These are phyloP conservation scores for Leptinotarsa tumamoca DNA, from an alignment of 2,888 invertebrate genomes.

Conservation along the genomic window DNA sequence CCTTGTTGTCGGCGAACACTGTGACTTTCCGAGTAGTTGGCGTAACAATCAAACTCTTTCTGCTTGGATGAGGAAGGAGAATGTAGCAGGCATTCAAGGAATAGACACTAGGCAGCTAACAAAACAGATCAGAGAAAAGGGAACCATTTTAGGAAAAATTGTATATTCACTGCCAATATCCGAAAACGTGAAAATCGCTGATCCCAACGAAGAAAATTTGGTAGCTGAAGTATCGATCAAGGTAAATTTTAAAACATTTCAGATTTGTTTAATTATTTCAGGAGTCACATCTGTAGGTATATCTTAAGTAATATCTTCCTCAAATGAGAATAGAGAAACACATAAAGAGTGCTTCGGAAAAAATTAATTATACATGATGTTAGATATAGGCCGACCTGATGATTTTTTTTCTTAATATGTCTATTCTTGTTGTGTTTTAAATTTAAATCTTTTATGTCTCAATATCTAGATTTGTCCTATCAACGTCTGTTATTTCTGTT, in stretches of 20 bases:
- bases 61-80: slow-evolving; percentile 83
- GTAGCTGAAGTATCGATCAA: slow-evolving; percentile 91
- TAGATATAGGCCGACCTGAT: too few relatives aligned
- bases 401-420: too few relatives aligned
- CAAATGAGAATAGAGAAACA: too few relatives aligned
- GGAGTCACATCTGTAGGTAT: too few relatives aligned
- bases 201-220: slow-evolving; percentile 90
- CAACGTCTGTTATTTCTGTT: too few relatives aligned
- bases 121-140: slow-evolving; percentile 88
- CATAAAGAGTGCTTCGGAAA: too few relatives aligned
- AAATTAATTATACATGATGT: too few relatives aligned
- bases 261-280: background rate
- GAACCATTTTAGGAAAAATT: slow-evolving; percentile 82
- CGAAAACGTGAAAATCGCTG: slow-evolving; percentile 69
- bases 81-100: slow-evolving; percentile 89
- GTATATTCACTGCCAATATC: slow-evolving; percentile 70
- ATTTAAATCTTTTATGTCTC: too few relatives aligned
- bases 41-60: slow-evolving; percentile 82
- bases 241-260: slow-evolving; percentile 64
- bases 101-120: slow-evolving; percentile 95
- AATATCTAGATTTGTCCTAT: too few relatives aligned
- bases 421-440: too few relatives aligned
- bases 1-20: slow-evolving; percentile 91
- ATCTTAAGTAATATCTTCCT: too few relatives aligned
- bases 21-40: slow-evolving; percentile 92